Conservation (phyloP, 2,888 invertebrate genomes). For the Selenia dentaria region DNA sequence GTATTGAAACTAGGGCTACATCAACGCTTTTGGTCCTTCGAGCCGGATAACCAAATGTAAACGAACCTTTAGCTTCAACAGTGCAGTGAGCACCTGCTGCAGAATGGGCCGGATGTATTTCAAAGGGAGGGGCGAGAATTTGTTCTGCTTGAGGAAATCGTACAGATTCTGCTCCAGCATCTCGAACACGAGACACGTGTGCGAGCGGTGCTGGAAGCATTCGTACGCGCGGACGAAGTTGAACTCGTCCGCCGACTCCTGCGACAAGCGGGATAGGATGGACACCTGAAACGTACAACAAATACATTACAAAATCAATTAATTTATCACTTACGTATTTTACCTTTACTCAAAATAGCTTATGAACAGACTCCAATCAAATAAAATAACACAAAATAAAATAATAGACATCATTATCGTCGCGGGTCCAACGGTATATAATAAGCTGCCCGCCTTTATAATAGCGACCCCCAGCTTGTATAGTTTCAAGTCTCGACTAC, state of each 20-base stretch:
- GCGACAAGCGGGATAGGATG: constrained; percentile 95
- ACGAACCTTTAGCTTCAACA: constrained; percentile 94
- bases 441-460: no score
- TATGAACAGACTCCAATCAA: no score
- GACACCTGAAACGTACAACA: constrained; percentile 86
- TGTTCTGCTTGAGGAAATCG: constrained; percentile 99
- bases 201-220: constrained; percentile 99
- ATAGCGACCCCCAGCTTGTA: no score
- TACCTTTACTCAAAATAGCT: no score
- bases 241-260: constrained; percentile 99
- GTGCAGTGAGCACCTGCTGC: constrained; percentile 96
- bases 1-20: no score
- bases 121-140: constrained; percentile 99
- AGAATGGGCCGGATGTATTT: constrained; percentile 99
- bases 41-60: neutral
- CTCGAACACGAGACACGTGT: constrained; percentile 99
- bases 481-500: no score
- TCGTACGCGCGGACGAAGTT: constrained; percentile 99
- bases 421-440: no score
- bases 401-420: no score
- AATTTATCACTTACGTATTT: no score
- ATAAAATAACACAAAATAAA: no score
- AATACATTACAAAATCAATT: no score
- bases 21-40: constrained; percentile 6
- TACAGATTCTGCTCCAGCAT: constrained; percentile 99